Evolutionary conservation across 2,797 vertebrate species (phyloP).

Genomic region (Sphenodon punctatus): DNA sequence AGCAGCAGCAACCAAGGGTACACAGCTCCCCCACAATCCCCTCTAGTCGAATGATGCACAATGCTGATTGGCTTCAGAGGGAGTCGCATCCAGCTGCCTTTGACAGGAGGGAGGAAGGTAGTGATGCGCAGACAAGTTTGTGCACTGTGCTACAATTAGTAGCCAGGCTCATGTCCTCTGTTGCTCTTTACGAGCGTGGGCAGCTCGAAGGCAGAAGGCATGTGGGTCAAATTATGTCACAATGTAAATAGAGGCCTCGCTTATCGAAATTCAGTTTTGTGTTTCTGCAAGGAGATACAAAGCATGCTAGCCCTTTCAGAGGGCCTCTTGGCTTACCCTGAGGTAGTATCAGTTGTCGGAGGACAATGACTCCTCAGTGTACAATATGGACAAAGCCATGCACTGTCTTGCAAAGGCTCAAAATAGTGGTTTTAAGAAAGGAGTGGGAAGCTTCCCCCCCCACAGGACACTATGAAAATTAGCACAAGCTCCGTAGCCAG

Average conservation of each 20-base stretch:
- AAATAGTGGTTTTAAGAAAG: no score
- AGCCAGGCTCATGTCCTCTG: not conserved
- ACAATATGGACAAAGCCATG: no score
- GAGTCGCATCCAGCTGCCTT: not conserved
- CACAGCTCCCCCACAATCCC: rapidly evolving
- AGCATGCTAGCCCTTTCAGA: not conserved
- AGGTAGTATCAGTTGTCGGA: no score
- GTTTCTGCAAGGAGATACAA: constrained; percentile 5
- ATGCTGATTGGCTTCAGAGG: rapidly evolving
- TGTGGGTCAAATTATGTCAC: constrained; percentile 43
- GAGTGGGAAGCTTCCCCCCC: no score
- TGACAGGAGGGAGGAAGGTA: not conserved
- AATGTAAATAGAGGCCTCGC: constrained; percentile 17
- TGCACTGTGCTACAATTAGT: constrained; percentile 49
- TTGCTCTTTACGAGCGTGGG: not conserved
- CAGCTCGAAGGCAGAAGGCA: not conserved
- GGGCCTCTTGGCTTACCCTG: constrained; percentile 12
- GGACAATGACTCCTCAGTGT: no score
- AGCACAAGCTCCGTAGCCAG: no score
- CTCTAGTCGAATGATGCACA: not conserved
- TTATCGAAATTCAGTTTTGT: constrained; percentile 1
- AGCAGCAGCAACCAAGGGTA: rapidly evolving
- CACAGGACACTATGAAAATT: no score
- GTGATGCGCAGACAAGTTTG: not conserved
- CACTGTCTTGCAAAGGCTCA: no score